phyloP scores from a whole-genome alignment of 2,888 invertebrate species.

The Ypsolopha scabrella region DNA sequence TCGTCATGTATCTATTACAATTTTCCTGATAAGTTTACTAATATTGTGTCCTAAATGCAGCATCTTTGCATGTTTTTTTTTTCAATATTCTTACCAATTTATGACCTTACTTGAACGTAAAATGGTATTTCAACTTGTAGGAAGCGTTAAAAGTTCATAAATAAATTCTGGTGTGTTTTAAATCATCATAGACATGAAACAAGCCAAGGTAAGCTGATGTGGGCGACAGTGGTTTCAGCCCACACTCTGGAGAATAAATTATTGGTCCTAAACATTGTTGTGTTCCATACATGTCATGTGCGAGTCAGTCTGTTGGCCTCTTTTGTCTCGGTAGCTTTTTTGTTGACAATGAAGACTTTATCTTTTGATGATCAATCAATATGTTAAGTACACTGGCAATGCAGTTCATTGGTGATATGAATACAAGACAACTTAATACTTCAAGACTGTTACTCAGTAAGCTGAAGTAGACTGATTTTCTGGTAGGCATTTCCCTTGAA shows the following conservation, averaged over 20 bases:
- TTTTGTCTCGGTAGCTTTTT: not conserved
- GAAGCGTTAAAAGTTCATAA: not conserved
- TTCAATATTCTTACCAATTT: no score
- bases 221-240: constrained; percentile 50
- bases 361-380: constrained; percentile 1
- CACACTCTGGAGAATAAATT: constrained; percentile 62
- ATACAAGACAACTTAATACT: no score
- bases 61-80: not conserved
- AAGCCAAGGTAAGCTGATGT: constrained; percentile 50
- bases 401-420: constrained; percentile 2
- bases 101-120: not conserved
- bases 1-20: not conserved
- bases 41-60: not conserved
- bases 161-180: constrained; percentile 26
- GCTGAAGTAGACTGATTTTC: no score
- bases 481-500: no score
- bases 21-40: not conserved
- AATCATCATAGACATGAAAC: constrained; percentile 19
- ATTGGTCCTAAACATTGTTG: constrained; percentile 57
- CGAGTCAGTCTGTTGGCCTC: not conserved
- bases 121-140: not conserved
- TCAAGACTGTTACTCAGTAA: no score
- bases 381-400: constrained; percentile 9
- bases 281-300: constrained; percentile 45
- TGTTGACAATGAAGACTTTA: not conserved